Evolutionary conservation across 2,797 vertebrate genomes (phyloP).

Genomic region (Crax fasciolata): DNA sequence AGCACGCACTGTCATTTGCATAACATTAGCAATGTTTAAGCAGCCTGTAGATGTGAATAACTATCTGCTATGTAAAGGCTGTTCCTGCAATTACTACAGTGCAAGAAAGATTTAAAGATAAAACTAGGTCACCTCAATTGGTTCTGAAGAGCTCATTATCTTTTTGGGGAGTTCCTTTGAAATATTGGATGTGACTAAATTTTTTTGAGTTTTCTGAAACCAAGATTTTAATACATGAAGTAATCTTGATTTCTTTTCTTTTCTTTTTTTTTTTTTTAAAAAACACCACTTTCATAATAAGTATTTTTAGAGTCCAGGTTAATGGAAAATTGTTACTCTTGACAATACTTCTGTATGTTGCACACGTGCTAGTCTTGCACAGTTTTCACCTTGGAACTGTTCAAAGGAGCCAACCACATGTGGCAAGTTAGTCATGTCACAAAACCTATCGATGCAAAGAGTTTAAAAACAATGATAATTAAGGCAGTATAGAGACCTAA

Average conservation of each 20-base stretch:
- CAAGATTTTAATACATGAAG: not conserved
- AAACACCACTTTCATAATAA: not conserved
- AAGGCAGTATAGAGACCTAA: not conserved
- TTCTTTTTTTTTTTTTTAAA: not conserved
- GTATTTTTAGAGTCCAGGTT: not conserved
- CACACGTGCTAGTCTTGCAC: not conserved
- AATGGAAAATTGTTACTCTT: not conserved
- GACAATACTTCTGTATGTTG: not conserved
- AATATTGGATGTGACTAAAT: not conserved
- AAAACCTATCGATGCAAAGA: not conserved
- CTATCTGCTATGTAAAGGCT: not conserved
- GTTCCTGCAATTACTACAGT: not conserved
- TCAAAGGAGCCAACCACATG: not conserved
- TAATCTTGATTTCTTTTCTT: not conserved
- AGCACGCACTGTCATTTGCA: not conserved
- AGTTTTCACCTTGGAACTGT: not conserved
- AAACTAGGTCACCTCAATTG: not conserved
- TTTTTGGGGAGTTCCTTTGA: not conserved
- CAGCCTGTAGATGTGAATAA: conserved; percentile 20
- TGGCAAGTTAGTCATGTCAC: not conserved
- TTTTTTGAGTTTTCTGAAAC: not conserved
- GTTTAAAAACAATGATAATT: not conserved
- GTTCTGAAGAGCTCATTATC: not conserved
- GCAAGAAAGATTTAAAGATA: not conserved
- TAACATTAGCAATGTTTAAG: not conserved